A percentile compares a stretch with the other conserved stretches of the same genome.
These are phyloP conservation scores for Lycopodina hypogea DNA, from an alignment of 37 sponge, comb jelly and placozoan genomes.

Conservation along the genomic window DNA sequence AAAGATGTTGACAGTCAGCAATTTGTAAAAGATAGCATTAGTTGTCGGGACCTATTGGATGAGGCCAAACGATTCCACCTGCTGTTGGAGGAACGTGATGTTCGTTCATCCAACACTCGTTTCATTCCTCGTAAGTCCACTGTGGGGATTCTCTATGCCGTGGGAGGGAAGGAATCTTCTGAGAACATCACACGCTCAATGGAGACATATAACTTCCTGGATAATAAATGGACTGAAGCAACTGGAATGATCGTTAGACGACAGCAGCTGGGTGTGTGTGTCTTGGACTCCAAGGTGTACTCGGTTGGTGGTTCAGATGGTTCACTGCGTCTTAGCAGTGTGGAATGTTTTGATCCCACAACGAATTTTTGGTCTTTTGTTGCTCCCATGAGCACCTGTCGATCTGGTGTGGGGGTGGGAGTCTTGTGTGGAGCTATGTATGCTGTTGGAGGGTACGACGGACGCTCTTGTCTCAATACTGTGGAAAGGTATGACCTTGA, in stretches of 20 bases:
- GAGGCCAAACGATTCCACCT: constrained; percentile 94
- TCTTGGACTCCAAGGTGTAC: constrained; percentile 80
- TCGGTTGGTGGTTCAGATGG: constrained; percentile 99
- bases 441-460: constrained; percentile 88
- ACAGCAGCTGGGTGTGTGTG: constrained; percentile 90
- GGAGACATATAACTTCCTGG: constrained; percentile 68
- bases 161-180: constrained; percentile 93
- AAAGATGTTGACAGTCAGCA: constrained; percentile 69
- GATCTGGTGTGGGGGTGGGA: constrained; percentile 93
- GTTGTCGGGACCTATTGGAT: constrained; percentile 87
- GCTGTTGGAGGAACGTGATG: constrained; percentile 52
- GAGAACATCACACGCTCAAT: constrained; percentile 87
- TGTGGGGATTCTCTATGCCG: constrained; percentile 78
- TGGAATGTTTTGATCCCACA: constrained; percentile 87
- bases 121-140: constrained; percentile 82
- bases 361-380: constrained; percentile 87
- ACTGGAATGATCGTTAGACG: constrained; percentile 81
- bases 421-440: constrained; percentile 92
- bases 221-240: constrained; percentile 69
- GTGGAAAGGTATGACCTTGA: constrained; percentile 91
- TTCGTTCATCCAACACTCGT: constrained; percentile 44
- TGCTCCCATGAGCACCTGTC: constrained; percentile 88
- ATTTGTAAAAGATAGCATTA: constrained; percentile 53
- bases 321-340: constrained; percentile 86
- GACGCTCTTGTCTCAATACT: constrained; percentile 85